Base-by-base conservation (phyloP, 2,797 vertebrate genomes). In the Selene dorsalis region DNA sequence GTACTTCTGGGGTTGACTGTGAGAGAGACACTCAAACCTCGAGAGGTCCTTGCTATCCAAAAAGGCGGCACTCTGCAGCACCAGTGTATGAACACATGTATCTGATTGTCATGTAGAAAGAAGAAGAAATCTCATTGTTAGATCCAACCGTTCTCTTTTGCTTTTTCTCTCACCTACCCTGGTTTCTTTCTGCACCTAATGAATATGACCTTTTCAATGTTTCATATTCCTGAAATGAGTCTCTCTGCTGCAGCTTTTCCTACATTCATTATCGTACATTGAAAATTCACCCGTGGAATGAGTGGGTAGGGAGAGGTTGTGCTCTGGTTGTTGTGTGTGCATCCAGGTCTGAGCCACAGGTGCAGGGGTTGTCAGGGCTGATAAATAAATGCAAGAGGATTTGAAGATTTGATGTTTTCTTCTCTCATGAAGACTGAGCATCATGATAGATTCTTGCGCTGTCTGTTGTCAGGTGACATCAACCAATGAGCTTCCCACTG, bases 151-250 rank as follows among this genome's bases (percentile, higher is more conserved):
- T 22, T 72, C 1, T 4, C 26, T 77, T 47, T 68, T 59, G 45
- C 16, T 22, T 53, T 53, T 55, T 22, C 64, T 56, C 11, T 26
- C 0, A 4, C 24, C 18, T 68, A 72, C 18, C 12, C 10, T 1
- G 6, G 6, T 12, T 20, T 20, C 30, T 18, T 50, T 16, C 28
- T 11, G 20, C 5, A 3, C 38, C 72, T 87, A 85, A 91, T 84
- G 84, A 86, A 28, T 10, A 18, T 88, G 85, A 88, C 87, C 82
- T 89, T 89, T 88, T 62, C 24, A 0, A 72, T 73, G 69, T 71
- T 75, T 60, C 52, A 5, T 38, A 48, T 80, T 81, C 35, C 47
- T 57, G 17, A 71, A 83, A 80, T 13, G 7, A 81, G 67, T 73
- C 52, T 79, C 30, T 5, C 0, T 60, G 66, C 38, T 18, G 26